Evolutionary conservation across 1,140 invertebrate genomes (phyloP).

Genomic region (Aricia agestis): DNA sequence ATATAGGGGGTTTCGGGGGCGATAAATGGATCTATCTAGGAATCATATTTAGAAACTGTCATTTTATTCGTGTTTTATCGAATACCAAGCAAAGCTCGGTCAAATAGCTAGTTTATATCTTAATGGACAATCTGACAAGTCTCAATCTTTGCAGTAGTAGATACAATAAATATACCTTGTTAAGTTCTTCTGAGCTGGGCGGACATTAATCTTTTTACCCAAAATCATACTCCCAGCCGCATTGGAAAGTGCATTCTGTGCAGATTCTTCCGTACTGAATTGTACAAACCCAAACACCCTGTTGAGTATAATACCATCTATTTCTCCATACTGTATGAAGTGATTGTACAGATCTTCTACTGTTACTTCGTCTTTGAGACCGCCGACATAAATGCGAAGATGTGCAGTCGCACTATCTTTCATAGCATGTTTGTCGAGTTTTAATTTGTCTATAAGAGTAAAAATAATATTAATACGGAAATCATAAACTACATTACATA

Average conservation of each 20-base stretch:
- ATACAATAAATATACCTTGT: background rate
- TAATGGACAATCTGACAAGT: background rate
- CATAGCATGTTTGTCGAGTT: conserved; percentile 66
- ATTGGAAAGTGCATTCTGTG: conserved; percentile 82
- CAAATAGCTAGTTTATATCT: no score
- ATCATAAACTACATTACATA: background rate
- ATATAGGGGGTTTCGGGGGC: no score
- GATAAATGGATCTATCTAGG: no score
- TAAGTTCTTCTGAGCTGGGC: conserved; percentile 63
- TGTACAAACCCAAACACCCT: conserved; percentile 92
- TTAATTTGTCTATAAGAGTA: conserved; percentile 55
- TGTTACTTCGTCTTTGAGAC: conserved; percentile 80
- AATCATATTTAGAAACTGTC: no score
- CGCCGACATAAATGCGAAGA: conserved; percentile 86
- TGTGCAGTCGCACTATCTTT: conserved; percentile 83
- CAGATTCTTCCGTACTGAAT: conserved; percentile 85
- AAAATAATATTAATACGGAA: background rate
- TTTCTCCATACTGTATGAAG: conserved; percentile 83
- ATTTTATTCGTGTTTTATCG: no score
- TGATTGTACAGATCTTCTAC: conserved; percentile 84
- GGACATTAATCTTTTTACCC: conserved; percentile 80
- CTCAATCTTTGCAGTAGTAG: background rate
- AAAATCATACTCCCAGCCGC: conserved; percentile 83
- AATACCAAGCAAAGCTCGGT: no score
- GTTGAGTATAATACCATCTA: conserved; percentile 83